These are phyloP conservation scores for Nasonia vitripennis DNA, from an alignment of 1,140 invertebrate species.

Conservation along the genomic window DNA sequence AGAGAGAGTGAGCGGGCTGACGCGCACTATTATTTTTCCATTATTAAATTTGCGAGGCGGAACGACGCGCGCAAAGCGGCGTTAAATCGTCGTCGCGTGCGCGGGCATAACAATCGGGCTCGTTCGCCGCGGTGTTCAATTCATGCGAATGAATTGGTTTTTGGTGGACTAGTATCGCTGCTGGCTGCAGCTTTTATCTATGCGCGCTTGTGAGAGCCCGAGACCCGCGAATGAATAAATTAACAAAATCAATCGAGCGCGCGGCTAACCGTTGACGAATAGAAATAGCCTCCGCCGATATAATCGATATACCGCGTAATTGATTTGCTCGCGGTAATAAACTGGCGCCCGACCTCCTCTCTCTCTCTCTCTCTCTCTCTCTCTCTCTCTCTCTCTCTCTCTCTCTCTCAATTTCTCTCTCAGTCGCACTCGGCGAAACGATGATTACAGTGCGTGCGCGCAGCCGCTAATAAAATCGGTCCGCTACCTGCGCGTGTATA, in stretches of 20 bases:
- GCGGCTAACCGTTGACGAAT: slow-evolving; percentile 41
- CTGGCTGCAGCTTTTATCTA: background rate
- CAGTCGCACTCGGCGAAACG: slow-evolving; percentile 12
- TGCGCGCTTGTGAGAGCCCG: background rate
- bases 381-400: background rate
- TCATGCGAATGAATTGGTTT: slow-evolving; percentile 14
- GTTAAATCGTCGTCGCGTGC: background rate
- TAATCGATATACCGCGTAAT: slow-evolving; percentile 49
- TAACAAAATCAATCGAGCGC: slow-evolving; percentile 44
- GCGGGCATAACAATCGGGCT: slow-evolving; percentile 11
- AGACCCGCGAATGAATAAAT: slow-evolving; percentile 39
- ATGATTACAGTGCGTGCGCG: slow-evolving; percentile 42
- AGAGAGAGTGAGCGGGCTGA: background rate
- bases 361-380: background rate
- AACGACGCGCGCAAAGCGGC: background rate
- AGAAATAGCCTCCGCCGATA: slow-evolving; percentile 31
- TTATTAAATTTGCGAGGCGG: slow-evolving; percentile 28
- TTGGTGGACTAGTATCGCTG: slow-evolving; percentile 3
- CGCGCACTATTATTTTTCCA: slow-evolving; percentile 42
- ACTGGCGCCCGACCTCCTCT: background rate
- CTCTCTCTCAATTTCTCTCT: background rate
- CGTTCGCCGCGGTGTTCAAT: background rate
- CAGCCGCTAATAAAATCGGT: slow-evolving; percentile 40
- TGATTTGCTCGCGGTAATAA: slow-evolving; percentile 36
- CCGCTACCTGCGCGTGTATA: background rate